Base-by-base conservation (phyloP, 2,113 vertebrate species). In the Triplophysa tibetana region DNA sequence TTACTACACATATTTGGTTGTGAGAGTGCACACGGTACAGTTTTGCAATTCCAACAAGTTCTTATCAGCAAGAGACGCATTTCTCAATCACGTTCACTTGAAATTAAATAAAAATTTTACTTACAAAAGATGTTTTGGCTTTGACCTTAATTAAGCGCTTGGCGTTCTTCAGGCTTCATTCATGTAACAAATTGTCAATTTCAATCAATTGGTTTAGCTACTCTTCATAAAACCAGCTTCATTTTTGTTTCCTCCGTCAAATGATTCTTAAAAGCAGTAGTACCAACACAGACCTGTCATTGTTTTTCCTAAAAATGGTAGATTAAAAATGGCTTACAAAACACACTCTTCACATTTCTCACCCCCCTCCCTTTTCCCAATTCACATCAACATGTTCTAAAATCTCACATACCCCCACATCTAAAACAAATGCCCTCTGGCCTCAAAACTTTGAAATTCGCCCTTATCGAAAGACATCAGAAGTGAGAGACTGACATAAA, bases 131-230 rank as follows among this genome's bases (percentile, higher is more conserved):
- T 48, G 50, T 24, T 23, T 33, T 2, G 64, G 11, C 58, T 26
- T 69, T 72, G 80, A 64, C 24, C 68, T 66, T 65, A 9, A 78
- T 61, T 38, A 56, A 19, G 16, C 33, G 6, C 33, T 38, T 38
- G 6, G 0, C 33, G 45, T 7, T 26, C 61, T 67, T 68, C 45
- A 8, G 21, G 11, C 29, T 29, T 29, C 70, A 48, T 21, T 60
- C 56, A 70, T 77, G 75, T 85, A 77, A 80, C 70, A 86, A 86
- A 86, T 82, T 84, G 79, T 76, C 78, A 81, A 84, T 81, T 61
- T 70, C 73, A 70, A 75, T 79, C 70, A 52, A 69, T 77, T 70
- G 24, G 65, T 87, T 83, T 85, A 82, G 81, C 84, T 85, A 84
- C 86, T 77, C 77, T 62, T 82, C 56, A 45, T 61, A 63, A 50